These are phyloP conservation scores for Sipha flava DNA, from an alignment of 1,140 invertebrate species.

Conservation along the genomic window DNA sequence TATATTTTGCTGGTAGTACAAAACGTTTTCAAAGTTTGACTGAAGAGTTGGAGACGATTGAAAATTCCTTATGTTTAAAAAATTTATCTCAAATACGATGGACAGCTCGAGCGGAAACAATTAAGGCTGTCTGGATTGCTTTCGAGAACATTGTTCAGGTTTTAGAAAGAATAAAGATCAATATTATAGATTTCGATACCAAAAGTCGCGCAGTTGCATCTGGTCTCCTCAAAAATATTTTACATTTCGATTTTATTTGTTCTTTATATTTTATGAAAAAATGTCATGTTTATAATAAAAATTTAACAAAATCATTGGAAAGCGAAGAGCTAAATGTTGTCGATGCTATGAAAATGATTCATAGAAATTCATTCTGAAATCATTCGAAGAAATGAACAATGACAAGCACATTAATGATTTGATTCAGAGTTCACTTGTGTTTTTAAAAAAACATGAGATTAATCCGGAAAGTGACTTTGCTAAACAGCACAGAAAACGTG, in stretches of 20 bases:
- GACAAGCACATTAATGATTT: neutral
- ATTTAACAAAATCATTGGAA: too few species aligned
- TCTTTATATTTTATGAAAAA: neutral
- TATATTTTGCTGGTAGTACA: neutral
- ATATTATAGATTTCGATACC: neutral
- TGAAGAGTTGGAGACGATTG: neutral
- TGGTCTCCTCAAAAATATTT: neutral
- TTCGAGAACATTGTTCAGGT: neutral
- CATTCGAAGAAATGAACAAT: neutral
- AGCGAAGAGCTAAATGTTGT: neutral
- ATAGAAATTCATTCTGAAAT: neutral
- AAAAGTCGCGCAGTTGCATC: neutral
- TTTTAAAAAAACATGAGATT: neutral
- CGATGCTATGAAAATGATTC: too few species aligned
- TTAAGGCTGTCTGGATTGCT: neutral
- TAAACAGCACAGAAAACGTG: neutral
- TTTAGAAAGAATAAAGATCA: neutral
- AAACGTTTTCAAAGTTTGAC: neutral
- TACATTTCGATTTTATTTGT: neutral
- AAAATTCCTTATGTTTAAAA: conserved; percentile 1
- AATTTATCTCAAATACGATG: neutral
- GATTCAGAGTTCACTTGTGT: neutral
- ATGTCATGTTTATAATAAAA: neutral
- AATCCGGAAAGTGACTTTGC: neutral
- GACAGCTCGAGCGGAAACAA: neutral